Conservation (phyloP, 2,113 vertebrate species). For the Archilochus colubris region DNA sequence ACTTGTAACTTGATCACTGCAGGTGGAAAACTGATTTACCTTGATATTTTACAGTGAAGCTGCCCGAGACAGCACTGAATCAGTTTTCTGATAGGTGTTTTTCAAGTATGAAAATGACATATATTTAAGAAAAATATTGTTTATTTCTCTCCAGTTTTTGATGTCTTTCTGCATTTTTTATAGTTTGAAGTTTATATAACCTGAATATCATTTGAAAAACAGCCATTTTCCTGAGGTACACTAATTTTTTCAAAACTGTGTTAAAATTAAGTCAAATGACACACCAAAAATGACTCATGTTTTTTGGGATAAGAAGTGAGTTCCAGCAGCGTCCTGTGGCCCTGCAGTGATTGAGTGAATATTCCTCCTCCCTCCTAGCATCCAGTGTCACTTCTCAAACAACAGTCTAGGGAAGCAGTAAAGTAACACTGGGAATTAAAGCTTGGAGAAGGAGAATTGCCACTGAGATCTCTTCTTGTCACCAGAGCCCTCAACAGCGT, state of each 20-base stretch:
- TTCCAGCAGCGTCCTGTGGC: background rate
- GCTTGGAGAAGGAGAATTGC: background rate
- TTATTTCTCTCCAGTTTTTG: background rate
- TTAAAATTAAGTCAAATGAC: background rate
- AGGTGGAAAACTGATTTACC: background rate
- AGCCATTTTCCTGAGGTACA: background rate
- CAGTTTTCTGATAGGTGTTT: background rate
- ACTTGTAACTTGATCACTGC: background rate
- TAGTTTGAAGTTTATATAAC: background rate
- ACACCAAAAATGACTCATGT: background rate
- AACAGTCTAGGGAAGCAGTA: background rate
- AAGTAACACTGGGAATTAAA: background rate
- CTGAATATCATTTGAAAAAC: background rate
- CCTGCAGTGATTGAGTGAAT: background rate
- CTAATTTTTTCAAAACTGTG: background rate
- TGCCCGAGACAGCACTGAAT: background rate
- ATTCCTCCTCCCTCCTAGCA: background rate
- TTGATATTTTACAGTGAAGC: background rate
- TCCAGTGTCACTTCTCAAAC: background rate
- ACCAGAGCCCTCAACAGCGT: background rate
- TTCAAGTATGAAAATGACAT: background rate
- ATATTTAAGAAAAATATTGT: background rate
- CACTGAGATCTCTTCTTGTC: slow-evolving; percentile 6
- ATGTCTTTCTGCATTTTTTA: background rate
- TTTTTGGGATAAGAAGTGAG: background rate